Evolutionary conservation across 2,888 invertebrate genomes (phyloP), one percentile per base, ranked within the genome.

Genomic region (Nymphalis c-album): DNA sequence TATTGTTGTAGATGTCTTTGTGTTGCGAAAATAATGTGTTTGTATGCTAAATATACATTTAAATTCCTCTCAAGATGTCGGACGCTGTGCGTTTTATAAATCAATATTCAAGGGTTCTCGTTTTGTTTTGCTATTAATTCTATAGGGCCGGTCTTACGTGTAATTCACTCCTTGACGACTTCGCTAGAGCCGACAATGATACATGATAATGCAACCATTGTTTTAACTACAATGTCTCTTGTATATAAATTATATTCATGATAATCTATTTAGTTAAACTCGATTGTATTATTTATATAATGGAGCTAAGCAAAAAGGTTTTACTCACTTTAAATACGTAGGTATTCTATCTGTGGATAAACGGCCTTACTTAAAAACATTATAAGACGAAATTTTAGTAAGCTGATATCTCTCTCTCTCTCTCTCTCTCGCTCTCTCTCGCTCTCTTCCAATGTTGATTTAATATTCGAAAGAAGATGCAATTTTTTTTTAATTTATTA

Each of bases 31-130:
- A 85, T 84, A 80, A 72, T 85, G 83, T 83, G 85, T 90, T 89
- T 90, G 88, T 90, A 90, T 91, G 90, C 88, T 87, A 91, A 90
- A 85, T 73, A 64, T 67, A 70, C 70, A 85, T 90, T 87, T 82
- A 79, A 85, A 90, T 89, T 86, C 89, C 76, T 76, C 74, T 71
- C 69, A 59, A 72, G 75, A 72, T 64, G 64, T 71, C 71, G 69
- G 73, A 71, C 72, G 77, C 75, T 75, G 73, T 65, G 55, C 63
- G 70, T 69, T 66, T 77, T 78, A 76, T 79, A 79, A 79, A 85
- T 88, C 86, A 88, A 88, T 88, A 88, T 87, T 85, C 86, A 87
- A 83, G 70, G 65, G 51, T 22, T 63, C 57, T 60, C 46, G 66
- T 59, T 71, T 65, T 63, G 45, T 65, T 61, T 63, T 53, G 60